Conservation (phyloP, 1,140 invertebrate genomes). For the Bombus vancouverensis region DNA sequence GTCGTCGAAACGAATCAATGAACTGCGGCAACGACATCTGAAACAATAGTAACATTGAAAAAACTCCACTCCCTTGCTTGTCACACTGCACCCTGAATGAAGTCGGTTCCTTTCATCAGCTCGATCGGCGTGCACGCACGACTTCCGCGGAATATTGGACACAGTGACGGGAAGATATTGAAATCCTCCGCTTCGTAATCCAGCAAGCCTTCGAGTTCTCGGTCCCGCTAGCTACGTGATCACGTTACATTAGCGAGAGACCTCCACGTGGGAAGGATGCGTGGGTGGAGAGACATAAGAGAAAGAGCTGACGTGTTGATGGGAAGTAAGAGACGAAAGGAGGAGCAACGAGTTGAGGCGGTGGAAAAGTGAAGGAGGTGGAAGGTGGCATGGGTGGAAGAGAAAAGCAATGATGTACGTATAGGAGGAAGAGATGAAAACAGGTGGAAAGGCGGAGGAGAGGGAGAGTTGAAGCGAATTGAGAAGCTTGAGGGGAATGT, state of each 20-base stretch:
- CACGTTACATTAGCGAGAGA: constrained; percentile 49
- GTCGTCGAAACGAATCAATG: background rate
- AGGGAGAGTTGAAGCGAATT: too few relatives aligned
- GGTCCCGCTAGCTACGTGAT: constrained; percentile 53
- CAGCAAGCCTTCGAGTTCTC: background rate
- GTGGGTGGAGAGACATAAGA: background rate
- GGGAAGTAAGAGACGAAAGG: background rate
- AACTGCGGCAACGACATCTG: background rate
- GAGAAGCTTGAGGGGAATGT: background rate
- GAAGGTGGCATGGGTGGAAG: background rate
- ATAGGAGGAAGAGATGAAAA: background rate
- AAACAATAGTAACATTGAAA: background rate
- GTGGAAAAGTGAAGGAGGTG: background rate
- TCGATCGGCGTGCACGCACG: constrained; percentile 40
- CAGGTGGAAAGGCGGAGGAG: background rate
- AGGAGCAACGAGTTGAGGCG: background rate
- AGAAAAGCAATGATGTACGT: background rate
- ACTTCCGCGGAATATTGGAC: constrained; percentile 56
- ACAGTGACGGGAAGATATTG: constrained; percentile 53
- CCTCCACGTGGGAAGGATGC: background rate
- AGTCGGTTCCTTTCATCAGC: background rate
- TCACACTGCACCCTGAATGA: background rate
- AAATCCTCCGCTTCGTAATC: constrained; percentile 53
- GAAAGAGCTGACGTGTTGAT: constrained; percentile 13
- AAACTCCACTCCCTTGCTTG: background rate